phyloP scores from a whole-genome alignment of 2,113 vertebrate species.

The Speoplatyrhinus poulsoni region DNA sequence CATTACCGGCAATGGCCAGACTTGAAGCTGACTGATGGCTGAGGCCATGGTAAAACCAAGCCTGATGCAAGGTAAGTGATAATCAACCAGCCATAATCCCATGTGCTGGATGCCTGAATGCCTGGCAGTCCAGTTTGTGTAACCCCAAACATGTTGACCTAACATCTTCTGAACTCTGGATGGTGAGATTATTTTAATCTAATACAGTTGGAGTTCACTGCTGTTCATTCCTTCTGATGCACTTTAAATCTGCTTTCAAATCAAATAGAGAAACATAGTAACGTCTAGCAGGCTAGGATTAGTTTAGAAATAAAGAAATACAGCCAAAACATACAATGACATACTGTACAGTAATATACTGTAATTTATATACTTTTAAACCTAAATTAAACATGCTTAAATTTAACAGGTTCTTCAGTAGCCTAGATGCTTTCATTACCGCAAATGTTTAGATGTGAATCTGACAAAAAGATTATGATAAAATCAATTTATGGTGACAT shows the following conservation, averaged over 20 bases:
- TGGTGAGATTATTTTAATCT: slow-evolving; percentile 11
- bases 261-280: neutral
- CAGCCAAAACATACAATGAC: neutral
- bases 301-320: neutral
- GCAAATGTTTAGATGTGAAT: neutral
- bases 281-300: too few species aligned
- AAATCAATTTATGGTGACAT: too few species aligned
- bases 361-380: neutral
- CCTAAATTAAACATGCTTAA: neutral
- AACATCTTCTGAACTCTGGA: slow-evolving; percentile 2
- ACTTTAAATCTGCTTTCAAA: slow-evolving; percentile 6
- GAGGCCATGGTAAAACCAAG: slow-evolving; percentile 48
- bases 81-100: slow-evolving; percentile 61
- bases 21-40: slow-evolving; percentile 60
- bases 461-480: neutral
- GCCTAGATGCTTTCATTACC: neutral
- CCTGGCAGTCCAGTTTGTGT: neutral
- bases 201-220: slow-evolving; percentile 8
- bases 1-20: slow-evolving; percentile 57
- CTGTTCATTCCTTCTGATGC: slow-evolving; percentile 4
- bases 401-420: neutral
- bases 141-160: slow-evolving; percentile 26
- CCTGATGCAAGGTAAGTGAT: slow-evolving; percentile 66
- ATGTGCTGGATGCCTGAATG: slow-evolving; percentile 1
- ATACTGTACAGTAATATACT: too few species aligned